Evolutionary conservation across 1,140 invertebrate genomes (phyloP), one percentile per base, ranked within the genome.

Genomic region (Ectropis grisescens): DNA sequence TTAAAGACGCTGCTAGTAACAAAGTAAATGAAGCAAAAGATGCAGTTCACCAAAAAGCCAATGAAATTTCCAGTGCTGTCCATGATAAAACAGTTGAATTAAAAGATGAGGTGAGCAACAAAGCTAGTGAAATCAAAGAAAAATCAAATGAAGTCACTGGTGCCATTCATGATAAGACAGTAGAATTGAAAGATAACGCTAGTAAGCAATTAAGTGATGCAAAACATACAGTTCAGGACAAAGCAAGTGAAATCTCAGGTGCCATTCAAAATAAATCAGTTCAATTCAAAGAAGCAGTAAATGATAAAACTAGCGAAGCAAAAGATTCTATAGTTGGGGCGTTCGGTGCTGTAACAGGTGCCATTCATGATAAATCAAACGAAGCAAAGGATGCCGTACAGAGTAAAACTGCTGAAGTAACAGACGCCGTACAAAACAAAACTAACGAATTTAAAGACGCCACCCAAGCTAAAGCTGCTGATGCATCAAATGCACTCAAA

Each of bases 401-500:
- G 1, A 13, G 23, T 26, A 26, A 35, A 24, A 32, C 32, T 4
- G 13, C 5, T 13, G 29, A 39, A n/a, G 15, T 31, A 7, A 29
- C 19, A 23, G 12, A 33, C n/a, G 11, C 34, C 11, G 28, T 42
- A 7, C 11, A 27, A 19, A 38, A 43, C 14, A 43, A 42, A 33
- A 33, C 48, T 2, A 10, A 24, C 4, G 37, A 46, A 22, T 23
- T 35, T 23, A 42, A 47, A 25, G 36, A 33, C 8, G 38, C 38
- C 15, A 26, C 41, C 3, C 9, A 36, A 13, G 29, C 29, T 28
- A 45, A 40, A 40, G 14, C 46, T 1, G 41, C 47, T 24, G 47
- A 58, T 49, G 47, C 42, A 10, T 48, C 44, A 11, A 29, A 58
- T 26, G 28, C 53, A 0, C n/a, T 76, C 15, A 36, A 55, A 19